phyloP scores from a whole-genome alignment of 1,140 invertebrate genomes.

The Drosophila ananassae region DNA sequence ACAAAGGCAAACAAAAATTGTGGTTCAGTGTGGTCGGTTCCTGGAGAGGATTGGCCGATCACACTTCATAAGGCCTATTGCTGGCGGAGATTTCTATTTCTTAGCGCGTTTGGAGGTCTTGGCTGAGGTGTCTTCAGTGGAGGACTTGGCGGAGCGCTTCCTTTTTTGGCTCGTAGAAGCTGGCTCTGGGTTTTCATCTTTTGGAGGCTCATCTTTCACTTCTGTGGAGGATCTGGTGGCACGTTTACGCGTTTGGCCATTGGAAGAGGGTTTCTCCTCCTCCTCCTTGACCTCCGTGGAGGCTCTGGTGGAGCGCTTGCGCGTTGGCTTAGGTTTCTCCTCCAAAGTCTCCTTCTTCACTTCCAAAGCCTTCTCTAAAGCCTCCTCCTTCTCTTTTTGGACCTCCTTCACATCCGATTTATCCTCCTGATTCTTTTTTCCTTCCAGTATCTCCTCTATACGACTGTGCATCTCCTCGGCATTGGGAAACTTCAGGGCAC shows the following conservation, averaged over 20 bases:
- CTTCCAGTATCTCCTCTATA: slow-evolving; percentile 25
- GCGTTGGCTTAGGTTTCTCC: neutral
- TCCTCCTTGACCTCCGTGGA: neutral
- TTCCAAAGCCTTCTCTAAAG: neutral
- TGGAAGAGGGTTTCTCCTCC: neutral
- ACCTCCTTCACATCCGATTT: neutral
- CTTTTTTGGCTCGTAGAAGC: neutral
- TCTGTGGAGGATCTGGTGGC: neutral
- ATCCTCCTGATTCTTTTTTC: neutral
- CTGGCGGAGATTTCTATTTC: slow-evolving; percentile 1
- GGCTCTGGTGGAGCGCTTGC: neutral
- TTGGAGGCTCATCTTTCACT: neutral
- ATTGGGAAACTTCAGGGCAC: slow-evolving; percentile 73
- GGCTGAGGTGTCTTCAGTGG: neutral
- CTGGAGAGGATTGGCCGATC: slow-evolving; percentile 29
- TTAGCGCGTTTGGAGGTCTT: slow-evolving; percentile 14
- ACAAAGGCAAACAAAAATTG: slow-evolving; percentile 12
- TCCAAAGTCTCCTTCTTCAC: neutral
- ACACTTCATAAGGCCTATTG: slow-evolving; percentile 40
- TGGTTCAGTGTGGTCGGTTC: slow-evolving; percentile 26
- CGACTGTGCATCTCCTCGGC: slow-evolving; percentile 31
- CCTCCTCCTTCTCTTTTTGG: neutral
- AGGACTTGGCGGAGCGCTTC: slow-evolving; percentile 16
- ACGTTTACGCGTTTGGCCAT: neutral
- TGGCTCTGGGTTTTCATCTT: neutral